A percentile compares a stretch with the other conserved stretches of the same genome.
phyloP scores from a whole-genome alignment of 23 tunicate genomes.

The Phallusia fumigata region DNA sequence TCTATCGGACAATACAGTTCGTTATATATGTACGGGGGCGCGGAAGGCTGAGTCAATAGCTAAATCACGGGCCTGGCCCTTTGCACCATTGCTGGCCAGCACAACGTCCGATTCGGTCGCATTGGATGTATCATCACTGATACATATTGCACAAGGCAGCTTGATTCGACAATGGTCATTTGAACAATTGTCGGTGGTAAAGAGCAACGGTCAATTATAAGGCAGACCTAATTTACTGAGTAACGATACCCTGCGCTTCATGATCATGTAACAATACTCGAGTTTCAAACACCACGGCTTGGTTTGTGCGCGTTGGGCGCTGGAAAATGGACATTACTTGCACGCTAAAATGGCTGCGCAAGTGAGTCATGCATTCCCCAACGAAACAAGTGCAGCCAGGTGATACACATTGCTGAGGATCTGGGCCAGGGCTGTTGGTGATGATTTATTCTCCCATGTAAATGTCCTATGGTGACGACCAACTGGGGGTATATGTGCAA shows the following conservation, averaged over 20 bases:
- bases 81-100: constrained; percentile 14
- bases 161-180: not conserved
- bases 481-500: not conserved
- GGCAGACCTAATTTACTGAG: too few species aligned
- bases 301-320: not conserved
- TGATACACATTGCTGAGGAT: not conserved
- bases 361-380: constrained; percentile 3
- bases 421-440: not conserved
- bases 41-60: constrained; percentile 16
- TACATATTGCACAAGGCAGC: constrained; percentile 2
- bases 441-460: too few species aligned
- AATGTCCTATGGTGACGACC: not conserved
- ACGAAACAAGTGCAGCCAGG: not conserved
- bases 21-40: constrained; percentile 5
- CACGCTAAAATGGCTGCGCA: not conserved
- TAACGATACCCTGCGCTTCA: too few species aligned
- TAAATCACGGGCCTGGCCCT: constrained; percentile 11
- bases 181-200: not conserved
- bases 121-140: constrained; percentile 1
- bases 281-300: too few species aligned
- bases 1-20: not conserved
- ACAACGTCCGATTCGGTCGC: constrained; percentile 2
- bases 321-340: not conserved
- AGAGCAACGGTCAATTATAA: not conserved
- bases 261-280: too few species aligned